Conservation (phyloP, 1,140 invertebrate species). For the Ephestia elutella region DNA sequence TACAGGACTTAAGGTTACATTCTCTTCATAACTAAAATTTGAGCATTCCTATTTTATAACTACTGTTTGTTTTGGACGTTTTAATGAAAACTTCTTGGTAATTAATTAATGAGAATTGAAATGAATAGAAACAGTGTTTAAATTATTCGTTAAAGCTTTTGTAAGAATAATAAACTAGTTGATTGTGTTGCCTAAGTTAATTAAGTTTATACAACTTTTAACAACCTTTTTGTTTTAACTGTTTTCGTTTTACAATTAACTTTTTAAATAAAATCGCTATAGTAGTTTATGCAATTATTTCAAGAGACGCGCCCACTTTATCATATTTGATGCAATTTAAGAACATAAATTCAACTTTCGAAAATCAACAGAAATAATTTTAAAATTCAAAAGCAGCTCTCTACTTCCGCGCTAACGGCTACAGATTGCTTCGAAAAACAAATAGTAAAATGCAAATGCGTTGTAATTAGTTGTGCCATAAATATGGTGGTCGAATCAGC, state of each 20-base stretch:
- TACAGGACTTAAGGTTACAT: slow-evolving; percentile 35
- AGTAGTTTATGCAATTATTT: too few relatives aligned
- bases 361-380: too few relatives aligned
- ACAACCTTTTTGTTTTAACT: too few relatives aligned
- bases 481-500: slow-evolving; percentile 34
- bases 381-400: too few relatives aligned
- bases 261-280: too few relatives aligned
- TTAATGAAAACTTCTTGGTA: neutral
- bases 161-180: neutral
- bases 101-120: neutral
- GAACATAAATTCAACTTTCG: too few relatives aligned
- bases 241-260: too few relatives aligned
- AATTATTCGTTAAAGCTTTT: neutral
- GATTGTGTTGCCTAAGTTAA: neutral
- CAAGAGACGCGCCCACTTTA: too few relatives aligned
- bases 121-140: neutral
- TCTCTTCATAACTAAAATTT: slow-evolving; percentile 6
- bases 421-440: slow-evolving; percentile 24
- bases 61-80: slow-evolving; percentile 7
- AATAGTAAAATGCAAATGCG: slow-evolving; percentile 47
- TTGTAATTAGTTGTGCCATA: slow-evolving; percentile 43
- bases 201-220: too few relatives aligned
- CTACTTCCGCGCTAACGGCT: too few relatives aligned
- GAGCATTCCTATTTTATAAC: neutral
- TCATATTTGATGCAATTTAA: too few relatives aligned